Evolutionary conservation across 2,888 invertebrate genomes (phyloP).

Genomic region (Villa cingulata): DNA sequence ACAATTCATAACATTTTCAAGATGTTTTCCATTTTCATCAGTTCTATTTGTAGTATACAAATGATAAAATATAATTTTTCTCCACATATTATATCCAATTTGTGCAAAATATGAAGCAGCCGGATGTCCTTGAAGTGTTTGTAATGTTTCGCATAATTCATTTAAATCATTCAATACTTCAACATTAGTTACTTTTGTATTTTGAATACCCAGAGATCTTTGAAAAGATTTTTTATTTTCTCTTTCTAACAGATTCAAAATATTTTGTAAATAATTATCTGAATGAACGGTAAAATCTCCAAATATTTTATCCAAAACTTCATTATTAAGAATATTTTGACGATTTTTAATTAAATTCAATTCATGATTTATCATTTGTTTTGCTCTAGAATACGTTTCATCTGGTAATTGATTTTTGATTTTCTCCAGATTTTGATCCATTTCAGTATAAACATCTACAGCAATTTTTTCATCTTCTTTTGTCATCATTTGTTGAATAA

Average conservation of each 20-base stretch:
- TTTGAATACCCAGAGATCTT: too few relatives aligned
- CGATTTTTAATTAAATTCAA: not conserved
- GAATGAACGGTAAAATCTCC: not conserved
- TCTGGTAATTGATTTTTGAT: too few relatives aligned
- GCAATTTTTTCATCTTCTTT: not conserved
- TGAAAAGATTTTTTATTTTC: not conserved
- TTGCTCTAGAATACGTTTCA: too few relatives aligned
- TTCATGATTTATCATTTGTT: too few relatives aligned
- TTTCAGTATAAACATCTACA: not conserved
- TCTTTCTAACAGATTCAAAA: not conserved
- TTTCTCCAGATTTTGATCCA: not conserved
- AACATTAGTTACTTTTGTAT: too few relatives aligned
- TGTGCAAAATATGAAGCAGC: not conserved
- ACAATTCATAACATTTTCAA: too few relatives aligned
- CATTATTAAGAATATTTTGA: not conserved
- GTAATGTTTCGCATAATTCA: not conserved
- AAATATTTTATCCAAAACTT: not conserved
- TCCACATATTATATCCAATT: not conserved
- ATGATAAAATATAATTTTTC: not conserved
- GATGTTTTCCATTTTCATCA: too few relatives aligned
- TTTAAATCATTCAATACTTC: not conserved
- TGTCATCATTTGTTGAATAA: not conserved
- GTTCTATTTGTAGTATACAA: too few relatives aligned
- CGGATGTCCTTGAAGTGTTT: not conserved
- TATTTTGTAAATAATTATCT: not conserved